Base-by-base conservation (phyloP, 2,113 vertebrate genomes). In the Pteruthius melanotis region DNA sequence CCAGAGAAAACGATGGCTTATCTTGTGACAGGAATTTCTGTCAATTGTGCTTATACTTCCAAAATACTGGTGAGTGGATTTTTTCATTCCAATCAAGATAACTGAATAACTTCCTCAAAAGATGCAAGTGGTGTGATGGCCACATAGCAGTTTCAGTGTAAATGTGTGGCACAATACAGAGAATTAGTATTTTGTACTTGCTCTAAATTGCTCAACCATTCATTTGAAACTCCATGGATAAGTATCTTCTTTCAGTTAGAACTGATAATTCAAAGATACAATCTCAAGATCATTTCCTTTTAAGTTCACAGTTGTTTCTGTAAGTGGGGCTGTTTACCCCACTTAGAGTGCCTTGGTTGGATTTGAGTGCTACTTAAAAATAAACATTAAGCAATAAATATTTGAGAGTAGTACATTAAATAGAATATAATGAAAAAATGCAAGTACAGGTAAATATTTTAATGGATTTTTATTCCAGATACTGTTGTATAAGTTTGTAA, bases 11-110 rank as follows among this genome's bases (percentile, higher is more conserved):
- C 95, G 77, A 96, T 99, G 97, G 98, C 99, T 95, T 97, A 98
- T 65, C 98, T 99, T 86, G 97, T 99, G 96, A 98, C 99, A 95
- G 99, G 99, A 92, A 99, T 99, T 97, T 98, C 99, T 72, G 99
- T 99, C 93, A 99, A 99, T 95, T 99, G 98, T 97, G 99, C 99
- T 97, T 99, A 99, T 93, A 99, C 99, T 78, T 99, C 99, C 71
- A 99, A 99, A 97, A 99, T 99, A 96, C 97, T 99, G 99, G 99
- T 99, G 98, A 96, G 98, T 80, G 63, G 6, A 76, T 81, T 92
- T 83, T 60, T 83, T 92, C 53, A 74, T 68, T 91, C 24, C n/a
- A 57, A 23, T 84, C 19, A 75, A 35, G 56, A 21, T 64, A 65
- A 56, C 19, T 80, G n/a, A 93, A 49, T 17, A 50, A 49, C 59